These are phyloP conservation scores for Brachypodius melanocephalos DNA, from an alignment of 2,113 vertebrate species.

Conservation along the genomic window DNA sequence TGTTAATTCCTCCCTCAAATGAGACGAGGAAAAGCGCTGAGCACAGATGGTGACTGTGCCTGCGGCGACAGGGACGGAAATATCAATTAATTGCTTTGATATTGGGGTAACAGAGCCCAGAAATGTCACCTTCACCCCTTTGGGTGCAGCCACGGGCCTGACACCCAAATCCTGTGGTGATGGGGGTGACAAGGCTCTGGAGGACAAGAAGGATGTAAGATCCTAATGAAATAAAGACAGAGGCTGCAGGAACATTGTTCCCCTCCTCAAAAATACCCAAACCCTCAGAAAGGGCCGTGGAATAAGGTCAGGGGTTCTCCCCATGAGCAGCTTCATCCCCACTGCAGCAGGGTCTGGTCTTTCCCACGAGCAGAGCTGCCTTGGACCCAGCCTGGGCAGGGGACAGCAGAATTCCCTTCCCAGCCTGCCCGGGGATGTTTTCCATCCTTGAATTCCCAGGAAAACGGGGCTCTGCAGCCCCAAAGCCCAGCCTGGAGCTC, in stretches of 20 bases:
- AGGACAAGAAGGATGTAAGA: fast-evolving
- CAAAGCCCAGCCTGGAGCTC: neutral
- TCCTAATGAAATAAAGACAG: neutral
- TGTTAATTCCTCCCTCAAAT: neutral
- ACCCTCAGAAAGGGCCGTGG: fast-evolving
- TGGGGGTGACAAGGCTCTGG: neutral
- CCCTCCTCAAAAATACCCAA: neutral
- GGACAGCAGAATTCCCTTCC: neutral
- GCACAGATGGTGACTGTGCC: neutral
- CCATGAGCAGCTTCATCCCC: neutral
- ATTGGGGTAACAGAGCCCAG: neutral
- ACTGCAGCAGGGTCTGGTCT: neutral
- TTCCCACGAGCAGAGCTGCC: neutral
- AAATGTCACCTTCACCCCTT: neutral
- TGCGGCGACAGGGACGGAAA: neutral
- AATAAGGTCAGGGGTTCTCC: neutral
- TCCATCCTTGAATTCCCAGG: neutral
- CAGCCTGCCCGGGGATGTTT: neutral
- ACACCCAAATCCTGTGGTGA: fast-evolving
- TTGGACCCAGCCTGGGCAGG: neutral
- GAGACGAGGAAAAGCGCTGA: neutral
- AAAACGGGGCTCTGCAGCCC: neutral
- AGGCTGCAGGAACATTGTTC: neutral
- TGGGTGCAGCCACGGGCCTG: neutral
- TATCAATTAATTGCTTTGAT: neutral